These are phyloP conservation scores for Brienomyrus longianalis DNA, from an alignment of 2,113 vertebrate genomes.

Conservation along the genomic window DNA sequence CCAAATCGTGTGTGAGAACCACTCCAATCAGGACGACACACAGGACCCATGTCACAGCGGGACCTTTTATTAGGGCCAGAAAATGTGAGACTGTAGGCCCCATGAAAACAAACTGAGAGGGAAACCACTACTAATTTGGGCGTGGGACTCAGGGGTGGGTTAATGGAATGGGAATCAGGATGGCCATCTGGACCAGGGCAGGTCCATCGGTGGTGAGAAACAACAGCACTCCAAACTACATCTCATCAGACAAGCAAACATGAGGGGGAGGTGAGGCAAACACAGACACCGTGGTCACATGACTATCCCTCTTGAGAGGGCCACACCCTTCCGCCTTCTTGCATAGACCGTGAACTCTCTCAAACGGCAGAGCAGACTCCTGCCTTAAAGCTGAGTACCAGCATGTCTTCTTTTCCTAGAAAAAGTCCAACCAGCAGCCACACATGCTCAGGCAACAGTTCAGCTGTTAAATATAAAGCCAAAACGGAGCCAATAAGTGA, in stretches of 20 bases:
- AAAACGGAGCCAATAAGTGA: not conserved
- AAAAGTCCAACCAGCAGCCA: not conserved
- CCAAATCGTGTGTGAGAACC: not conserved
- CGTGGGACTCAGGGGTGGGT: not conserved
- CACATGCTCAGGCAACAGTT: not conserved
- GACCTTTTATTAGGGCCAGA: not conserved
- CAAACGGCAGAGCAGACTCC: not conserved
- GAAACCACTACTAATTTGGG: not conserved
- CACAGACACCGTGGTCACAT: not conserved
- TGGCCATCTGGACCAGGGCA: not conserved
- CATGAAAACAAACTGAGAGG: not conserved
- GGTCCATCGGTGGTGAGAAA: not conserved
- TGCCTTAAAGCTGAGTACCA: not conserved
- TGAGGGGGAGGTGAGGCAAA: not conserved
- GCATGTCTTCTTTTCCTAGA: not conserved
- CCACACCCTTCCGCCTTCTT: not conserved
- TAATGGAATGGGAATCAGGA: not conserved
- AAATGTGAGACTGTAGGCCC: not conserved
- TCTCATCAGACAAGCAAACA: not conserved
- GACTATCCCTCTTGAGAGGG: not conserved
- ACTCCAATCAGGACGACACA: not conserved
- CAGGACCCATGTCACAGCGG: not conserved
- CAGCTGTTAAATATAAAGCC: not conserved
- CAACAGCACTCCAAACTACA: not conserved
- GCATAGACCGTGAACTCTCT: not conserved